Evolutionary conservation across 2,797 vertebrate species (phyloP).

Genomic region (Spinibarbus caldwelli): DNA sequence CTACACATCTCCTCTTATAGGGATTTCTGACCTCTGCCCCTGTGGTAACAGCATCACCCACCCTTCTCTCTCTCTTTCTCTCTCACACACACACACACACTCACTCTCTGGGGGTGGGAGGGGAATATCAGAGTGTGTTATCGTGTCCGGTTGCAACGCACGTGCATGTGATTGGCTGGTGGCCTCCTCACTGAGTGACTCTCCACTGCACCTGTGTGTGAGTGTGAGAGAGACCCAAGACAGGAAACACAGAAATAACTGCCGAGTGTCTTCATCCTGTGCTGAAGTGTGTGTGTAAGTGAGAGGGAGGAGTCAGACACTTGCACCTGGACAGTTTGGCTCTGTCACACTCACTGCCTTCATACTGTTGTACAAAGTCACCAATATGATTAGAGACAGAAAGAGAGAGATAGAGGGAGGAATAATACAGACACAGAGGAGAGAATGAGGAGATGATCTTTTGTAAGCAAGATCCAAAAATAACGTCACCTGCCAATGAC

Average conservation of each 20-base stretch:
- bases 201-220: conserved; percentile 71
- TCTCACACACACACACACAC: neutral
- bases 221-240: conserved; percentile 74
- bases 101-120: conserved; percentile 22
- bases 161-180: conserved; percentile 42
- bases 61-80: conserved; percentile 51
- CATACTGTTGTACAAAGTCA: conserved; percentile 58
- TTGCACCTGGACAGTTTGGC: conserved; percentile 67
- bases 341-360: conserved; percentile 63
- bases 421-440: neutral
- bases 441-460: neutral
- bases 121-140: conserved; percentile 55
- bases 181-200: conserved; percentile 45
- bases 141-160: conserved; percentile 58
- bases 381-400: conserved; percentile 43
- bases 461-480: neutral
- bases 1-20: conserved; percentile 47
- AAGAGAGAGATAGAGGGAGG: conserved; percentile 53
- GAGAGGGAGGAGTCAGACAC: conserved; percentile 38
- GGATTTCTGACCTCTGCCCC: conserved; percentile 57
- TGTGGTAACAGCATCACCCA: conserved; percentile 40
- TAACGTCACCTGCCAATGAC: neutral
- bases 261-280: conserved; percentile 72
- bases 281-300: conserved; percentile 60
- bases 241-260: conserved; percentile 78